A percentile compares a stretch with the other conserved stretches of the same genome.
Evolutionary conservation across 1,140 invertebrate species (phyloP).

Genomic region (Pseudomyrmex dendroicus): DNA sequence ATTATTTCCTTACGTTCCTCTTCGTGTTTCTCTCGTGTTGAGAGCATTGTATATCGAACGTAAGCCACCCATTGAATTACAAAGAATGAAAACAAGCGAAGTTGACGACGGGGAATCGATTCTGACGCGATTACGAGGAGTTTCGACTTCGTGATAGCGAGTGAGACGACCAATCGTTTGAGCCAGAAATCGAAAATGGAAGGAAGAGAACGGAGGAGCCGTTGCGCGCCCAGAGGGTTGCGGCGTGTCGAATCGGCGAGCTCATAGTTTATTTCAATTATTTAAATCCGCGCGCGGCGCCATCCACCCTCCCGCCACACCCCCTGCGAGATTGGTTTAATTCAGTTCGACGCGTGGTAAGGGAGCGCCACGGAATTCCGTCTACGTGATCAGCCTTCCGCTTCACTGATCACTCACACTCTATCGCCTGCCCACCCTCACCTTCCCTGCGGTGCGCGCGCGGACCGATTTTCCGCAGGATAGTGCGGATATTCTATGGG

Average conservation of each 20-base stretch:
- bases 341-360: slow-evolving; percentile 59
- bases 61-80: slow-evolving; percentile 22
- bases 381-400: slow-evolving; percentile 63
- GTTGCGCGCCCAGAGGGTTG: neutral
- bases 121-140: slow-evolving; percentile 31
- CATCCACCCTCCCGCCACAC: neutral
- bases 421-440: neutral
- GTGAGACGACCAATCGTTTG: slow-evolving; percentile 25
- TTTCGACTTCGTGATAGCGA: slow-evolving; percentile 15
- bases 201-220: neutral
- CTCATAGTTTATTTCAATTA: slow-evolving; percentile 68
- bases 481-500: slow-evolving; percentile 50
- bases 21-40: neutral
- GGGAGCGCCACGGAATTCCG: slow-evolving; percentile 52
- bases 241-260: slow-evolving; percentile 24
- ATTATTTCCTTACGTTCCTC: neutral
- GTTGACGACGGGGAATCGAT: slow-evolving; percentile 17
- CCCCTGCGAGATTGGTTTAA: slow-evolving; percentile 58
- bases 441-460: neutral
- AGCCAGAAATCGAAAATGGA: slow-evolving; percentile 28
- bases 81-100: slow-evolving; percentile 4
- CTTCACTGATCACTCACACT: slow-evolving; percentile 27
- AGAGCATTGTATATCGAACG: neutral
- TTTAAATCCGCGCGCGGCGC: slow-evolving; percentile 59
- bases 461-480: slow-evolving; percentile 52